These are phyloP conservation scores for Hetaerina americana DNA, from an alignment of 1,140 invertebrate species.

Conservation along the genomic window DNA sequence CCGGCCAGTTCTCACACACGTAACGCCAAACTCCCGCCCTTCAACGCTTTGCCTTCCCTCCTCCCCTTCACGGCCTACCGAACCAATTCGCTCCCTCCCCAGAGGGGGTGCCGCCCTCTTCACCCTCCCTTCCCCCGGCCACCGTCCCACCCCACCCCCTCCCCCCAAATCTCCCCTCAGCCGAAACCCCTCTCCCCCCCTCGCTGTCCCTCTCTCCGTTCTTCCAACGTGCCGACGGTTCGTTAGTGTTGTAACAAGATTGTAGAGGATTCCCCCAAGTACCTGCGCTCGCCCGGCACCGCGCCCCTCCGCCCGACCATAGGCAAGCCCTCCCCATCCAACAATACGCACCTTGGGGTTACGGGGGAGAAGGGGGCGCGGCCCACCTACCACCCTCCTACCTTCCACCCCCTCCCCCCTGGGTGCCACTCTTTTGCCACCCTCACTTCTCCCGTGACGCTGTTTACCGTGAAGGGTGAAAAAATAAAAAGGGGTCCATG, in stretches of 20 bases:
- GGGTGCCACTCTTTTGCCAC: too few relatives aligned
- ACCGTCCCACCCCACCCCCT: background rate
- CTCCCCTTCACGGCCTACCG: background rate
- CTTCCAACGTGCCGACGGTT: background rate
- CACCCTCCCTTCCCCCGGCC: background rate
- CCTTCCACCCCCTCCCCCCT: too few relatives aligned
- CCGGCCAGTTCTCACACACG: too few relatives aligned
- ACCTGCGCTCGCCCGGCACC: too few relatives aligned
- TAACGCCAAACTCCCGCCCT: background rate
- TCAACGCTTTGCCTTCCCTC: background rate
- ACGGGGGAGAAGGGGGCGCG: too few relatives aligned
- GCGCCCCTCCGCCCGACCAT: background rate
- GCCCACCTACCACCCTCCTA: too few relatives aligned
- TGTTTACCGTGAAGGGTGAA: too few relatives aligned
- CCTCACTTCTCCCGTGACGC: too few relatives aligned
- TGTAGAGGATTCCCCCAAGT: background rate
- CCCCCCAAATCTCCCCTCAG: background rate
- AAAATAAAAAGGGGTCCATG: too few relatives aligned
- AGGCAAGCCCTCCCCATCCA: background rate
- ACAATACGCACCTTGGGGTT: too few relatives aligned
- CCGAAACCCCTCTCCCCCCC: background rate
- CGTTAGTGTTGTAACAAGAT: background rate
- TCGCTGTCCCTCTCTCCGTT: background rate
- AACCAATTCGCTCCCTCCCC: background rate
- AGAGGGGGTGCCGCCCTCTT: background rate